Evolutionary conservation across 2,888 invertebrate genomes (phyloP).

Genomic region (Pollenia labialis): DNA sequence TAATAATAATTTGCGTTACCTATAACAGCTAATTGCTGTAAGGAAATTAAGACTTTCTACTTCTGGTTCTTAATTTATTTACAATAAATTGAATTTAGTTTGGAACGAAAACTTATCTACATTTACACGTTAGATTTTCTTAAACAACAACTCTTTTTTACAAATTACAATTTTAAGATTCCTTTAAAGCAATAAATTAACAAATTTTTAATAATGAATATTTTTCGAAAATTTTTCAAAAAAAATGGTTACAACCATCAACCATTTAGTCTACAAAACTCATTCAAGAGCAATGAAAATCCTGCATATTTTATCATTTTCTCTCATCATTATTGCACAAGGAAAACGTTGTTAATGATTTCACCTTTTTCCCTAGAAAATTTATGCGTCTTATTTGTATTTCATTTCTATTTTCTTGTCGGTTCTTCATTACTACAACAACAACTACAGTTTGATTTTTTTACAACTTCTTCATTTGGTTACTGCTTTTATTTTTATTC

Average conservation of each 20-base stretch:
- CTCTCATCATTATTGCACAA: constrained; percentile 4
- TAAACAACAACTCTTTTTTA: no score
- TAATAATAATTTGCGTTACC: no score
- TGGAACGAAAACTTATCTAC: no score
- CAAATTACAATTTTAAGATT: no score
- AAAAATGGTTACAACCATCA: constrained; percentile 18
- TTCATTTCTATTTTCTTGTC: constrained; percentile 23
- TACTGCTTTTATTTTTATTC: neutral
- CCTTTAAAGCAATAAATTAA: neutral
- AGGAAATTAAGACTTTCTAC: no score
- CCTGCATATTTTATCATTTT: constrained; percentile 9
- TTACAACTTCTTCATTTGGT: neutral
- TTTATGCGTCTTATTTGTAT: constrained; percentile 3
- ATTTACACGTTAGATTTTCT: no score
- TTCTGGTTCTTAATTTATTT: no score
- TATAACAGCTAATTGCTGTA: no score
- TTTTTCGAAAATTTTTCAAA: neutral
- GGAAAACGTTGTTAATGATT: constrained; percentile 3
- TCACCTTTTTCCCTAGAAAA: constrained; percentile 17
- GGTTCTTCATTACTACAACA: no score
- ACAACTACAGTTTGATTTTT: neutral
- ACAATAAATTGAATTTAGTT: no score
- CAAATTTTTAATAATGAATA: constrained; percentile 26
- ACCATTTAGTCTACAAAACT: neutral
- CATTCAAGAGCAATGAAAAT: neutral